Evolutionary conservation across 2,797 vertebrate genomes (phyloP).

Genomic region (Spea hammondii): DNA sequence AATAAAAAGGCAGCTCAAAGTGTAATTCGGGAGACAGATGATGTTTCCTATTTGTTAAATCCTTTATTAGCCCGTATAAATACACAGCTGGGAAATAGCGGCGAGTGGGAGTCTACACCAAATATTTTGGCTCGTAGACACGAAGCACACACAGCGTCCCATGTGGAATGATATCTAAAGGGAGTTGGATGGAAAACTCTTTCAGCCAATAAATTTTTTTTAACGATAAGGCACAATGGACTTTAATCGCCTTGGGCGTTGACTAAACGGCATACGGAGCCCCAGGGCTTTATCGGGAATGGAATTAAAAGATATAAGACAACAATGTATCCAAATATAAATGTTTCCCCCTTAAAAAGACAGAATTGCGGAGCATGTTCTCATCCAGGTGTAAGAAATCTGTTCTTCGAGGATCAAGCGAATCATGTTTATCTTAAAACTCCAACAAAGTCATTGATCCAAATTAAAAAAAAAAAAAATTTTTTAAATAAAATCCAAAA

Average conservation of each 20-base stretch:
- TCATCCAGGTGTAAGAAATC: too few relatives aligned
- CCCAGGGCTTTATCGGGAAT: background rate
- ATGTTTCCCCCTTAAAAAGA: too few relatives aligned
- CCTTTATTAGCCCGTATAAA: conserved; percentile 73
- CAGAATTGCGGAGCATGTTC: too few relatives aligned
- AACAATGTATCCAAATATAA: background rate
- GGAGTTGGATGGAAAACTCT: conserved; percentile 73
- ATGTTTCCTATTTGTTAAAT: conserved; percentile 74
- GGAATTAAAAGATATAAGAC: background rate
- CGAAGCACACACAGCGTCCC: conserved; percentile 69
- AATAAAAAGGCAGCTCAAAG: conserved; percentile 68
- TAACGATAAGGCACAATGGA: conserved; percentile 55
- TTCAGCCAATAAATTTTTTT: conserved; percentile 59
- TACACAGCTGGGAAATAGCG: conserved; percentile 74
- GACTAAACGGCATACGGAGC: background rate
- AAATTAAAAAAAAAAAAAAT: too few relatives aligned
- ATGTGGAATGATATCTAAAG: conserved; percentile 67
- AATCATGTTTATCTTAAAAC: too few relatives aligned
- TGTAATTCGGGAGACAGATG: conserved; percentile 74
- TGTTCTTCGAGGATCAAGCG: too few relatives aligned
- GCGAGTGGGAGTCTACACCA: conserved; percentile 73
- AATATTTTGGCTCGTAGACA: conserved; percentile 75
- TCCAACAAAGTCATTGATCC: too few relatives aligned
- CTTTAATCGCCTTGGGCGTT: conserved; percentile 55
- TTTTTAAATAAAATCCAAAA: too few relatives aligned